Conservation (phyloP, 2,113 vertebrate species). For the Fregata magnificens region DNA sequence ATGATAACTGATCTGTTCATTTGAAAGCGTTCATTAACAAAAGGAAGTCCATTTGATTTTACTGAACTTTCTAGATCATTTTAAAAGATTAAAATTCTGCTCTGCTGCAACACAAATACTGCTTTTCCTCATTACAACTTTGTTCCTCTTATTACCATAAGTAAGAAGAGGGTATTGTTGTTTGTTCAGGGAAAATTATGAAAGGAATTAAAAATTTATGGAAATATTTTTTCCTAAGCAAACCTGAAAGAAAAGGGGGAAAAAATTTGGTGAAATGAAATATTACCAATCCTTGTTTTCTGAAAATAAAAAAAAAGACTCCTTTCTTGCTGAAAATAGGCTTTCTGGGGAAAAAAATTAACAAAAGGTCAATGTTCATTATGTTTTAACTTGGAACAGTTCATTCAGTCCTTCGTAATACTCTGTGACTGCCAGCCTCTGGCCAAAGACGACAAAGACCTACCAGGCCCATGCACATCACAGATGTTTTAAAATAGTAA, state of each 20-base stretch:
- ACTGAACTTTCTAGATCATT: neutral
- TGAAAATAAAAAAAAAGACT: neutral
- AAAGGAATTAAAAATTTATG: neutral
- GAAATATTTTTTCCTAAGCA: neutral
- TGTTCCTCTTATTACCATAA: neutral
- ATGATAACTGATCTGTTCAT: neutral
- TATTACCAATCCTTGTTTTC: neutral
- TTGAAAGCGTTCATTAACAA: neutral
- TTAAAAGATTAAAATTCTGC: neutral
- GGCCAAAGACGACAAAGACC: neutral
- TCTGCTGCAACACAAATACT: neutral
- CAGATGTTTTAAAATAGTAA: neutral
- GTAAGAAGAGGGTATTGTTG: neutral
- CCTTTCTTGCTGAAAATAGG: neutral
- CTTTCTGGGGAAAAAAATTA: neutral
- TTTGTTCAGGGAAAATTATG: neutral
- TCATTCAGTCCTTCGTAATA: neutral
- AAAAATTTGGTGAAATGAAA: neutral
- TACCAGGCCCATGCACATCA: neutral
- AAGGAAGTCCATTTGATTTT: neutral
- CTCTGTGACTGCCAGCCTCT: neutral
- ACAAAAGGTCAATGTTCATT: neutral
- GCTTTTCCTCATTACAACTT: neutral
- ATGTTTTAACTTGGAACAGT: neutral
- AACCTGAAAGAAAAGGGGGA: neutral